A percentile compares a stretch with the other conserved stretches of the same genome.
phyloP scores from a whole-genome alignment of 2,888 invertebrate genomes.

The Athalia circularis region DNA sequence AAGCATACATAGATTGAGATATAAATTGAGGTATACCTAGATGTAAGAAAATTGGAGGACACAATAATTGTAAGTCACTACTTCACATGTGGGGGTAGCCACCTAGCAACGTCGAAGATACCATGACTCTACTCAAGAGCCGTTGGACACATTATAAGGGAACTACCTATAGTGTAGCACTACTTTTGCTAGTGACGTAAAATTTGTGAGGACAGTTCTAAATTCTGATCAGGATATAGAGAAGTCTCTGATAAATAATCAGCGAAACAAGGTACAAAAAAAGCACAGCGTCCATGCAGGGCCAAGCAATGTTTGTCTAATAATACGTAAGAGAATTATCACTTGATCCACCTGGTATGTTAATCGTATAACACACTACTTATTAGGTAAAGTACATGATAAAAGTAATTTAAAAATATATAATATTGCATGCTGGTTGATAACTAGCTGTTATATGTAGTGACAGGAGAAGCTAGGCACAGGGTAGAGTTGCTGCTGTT shows the following conservation, averaged over 20 bases:
- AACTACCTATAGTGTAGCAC: background rate
- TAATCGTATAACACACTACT: slow-evolving; percentile 41
- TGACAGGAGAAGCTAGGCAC: slow-evolving; percentile 75
- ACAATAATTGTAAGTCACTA: slow-evolving; percentile 1
- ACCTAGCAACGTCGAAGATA: slow-evolving; percentile 15
- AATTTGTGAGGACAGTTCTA: background rate
- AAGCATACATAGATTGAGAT: background rate
- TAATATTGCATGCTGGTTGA: slow-evolving; percentile 71
- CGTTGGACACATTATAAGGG: background rate
- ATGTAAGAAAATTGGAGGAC: slow-evolving; percentile 13
- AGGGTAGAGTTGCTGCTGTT: slow-evolving; percentile 72
- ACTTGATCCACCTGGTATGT: slow-evolving; percentile 41
- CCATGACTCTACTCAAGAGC: background rate
- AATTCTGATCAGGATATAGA: slow-evolving; percentile 60
- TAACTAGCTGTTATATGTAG: slow-evolving; percentile 74
- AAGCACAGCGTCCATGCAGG: slow-evolving; percentile 62
- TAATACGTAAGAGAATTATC: slow-evolving; percentile 26
- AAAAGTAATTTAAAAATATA: slow-evolving; percentile 48
- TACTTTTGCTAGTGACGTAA: slow-evolving; percentile 19
- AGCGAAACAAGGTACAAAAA: slow-evolving; percentile 76
- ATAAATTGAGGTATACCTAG: slow-evolving; percentile 8
- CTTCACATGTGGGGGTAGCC: slow-evolving; percentile 19
- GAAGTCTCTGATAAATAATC: slow-evolving; percentile 75
- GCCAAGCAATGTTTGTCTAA: slow-evolving; percentile 66
- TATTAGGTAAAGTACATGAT: slow-evolving; percentile 41